Evolutionary conservation across 2,888 invertebrate genomes (phyloP).

Genomic region (Microctonus brassicae): DNA sequence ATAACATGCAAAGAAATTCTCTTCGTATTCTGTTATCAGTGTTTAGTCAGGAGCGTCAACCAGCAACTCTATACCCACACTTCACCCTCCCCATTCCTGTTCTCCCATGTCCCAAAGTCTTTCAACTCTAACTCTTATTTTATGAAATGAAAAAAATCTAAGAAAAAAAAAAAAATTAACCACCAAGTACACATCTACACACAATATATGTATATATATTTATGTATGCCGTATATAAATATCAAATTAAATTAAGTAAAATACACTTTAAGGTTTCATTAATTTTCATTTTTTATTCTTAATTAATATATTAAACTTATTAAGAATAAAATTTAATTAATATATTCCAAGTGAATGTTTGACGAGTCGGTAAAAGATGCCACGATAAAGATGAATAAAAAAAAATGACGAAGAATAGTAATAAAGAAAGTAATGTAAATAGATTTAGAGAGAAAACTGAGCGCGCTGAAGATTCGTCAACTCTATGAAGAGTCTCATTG

Average conservation of each 20-base stretch:
- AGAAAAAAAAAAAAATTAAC: conserved; percentile 31
- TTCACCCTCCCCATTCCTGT: conserved; percentile 13
- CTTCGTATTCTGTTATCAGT: conserved; percentile 64
- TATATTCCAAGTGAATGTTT: not conserved
- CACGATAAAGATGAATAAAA: not conserved
- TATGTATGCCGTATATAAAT: too few species aligned
- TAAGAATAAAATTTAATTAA: not conserved
- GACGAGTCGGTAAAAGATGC: not conserved
- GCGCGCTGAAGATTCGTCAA: not conserved
- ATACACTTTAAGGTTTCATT: not conserved
- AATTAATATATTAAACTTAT: not conserved
- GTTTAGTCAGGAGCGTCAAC: conserved; percentile 68
- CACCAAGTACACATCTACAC: not conserved
- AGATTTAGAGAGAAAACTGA: conserved; percentile 1
- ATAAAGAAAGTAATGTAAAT: not conserved
- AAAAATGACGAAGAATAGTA: not conserved
- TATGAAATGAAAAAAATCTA: conserved; percentile 48
- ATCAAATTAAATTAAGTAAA: not conserved
- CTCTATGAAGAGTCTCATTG: conserved; percentile 12
- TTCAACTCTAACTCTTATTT: conserved; percentile 21
- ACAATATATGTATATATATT: not conserved
- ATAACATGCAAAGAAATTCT: conserved; percentile 69
- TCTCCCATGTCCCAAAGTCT: conserved; percentile 19
- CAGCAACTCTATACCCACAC: conserved; percentile 52
- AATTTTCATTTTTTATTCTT: not conserved